Conservation (phyloP, 2,888 invertebrate genomes). For the Campopleginae sp. region DNA sequence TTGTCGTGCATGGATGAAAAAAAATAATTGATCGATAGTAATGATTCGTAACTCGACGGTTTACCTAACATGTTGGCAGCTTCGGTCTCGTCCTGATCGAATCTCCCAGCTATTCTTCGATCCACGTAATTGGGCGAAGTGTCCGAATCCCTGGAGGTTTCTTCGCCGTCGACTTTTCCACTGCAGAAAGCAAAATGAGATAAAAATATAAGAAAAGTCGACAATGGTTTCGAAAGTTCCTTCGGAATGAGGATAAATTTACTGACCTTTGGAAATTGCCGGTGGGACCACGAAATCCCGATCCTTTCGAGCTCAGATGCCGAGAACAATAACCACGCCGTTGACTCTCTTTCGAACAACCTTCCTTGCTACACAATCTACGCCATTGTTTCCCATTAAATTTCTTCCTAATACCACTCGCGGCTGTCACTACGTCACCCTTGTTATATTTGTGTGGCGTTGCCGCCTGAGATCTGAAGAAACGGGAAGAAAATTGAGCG, state of each 20-base stretch:
- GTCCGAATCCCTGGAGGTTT: slow-evolving; percentile 95
- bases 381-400: slow-evolving; percentile 99
- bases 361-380: slow-evolving; percentile 97
- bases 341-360: slow-evolving; percentile 98
- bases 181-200: slow-evolving; percentile 75
- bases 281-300: slow-evolving; percentile 80
- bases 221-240: no score
- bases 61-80: slow-evolving; percentile 97
- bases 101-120: slow-evolving; percentile 91
- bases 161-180: slow-evolving; percentile 91
- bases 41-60: slow-evolving; percentile 57
- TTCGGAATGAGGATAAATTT: background rate
- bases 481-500: slow-evolving; percentile 38
- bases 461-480: slow-evolving; percentile 92
- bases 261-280: slow-evolving; percentile 78
- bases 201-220: background rate
- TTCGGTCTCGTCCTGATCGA: slow-evolving; percentile 97
- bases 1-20: background rate
- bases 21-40: slow-evolving; percentile 2
- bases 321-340: slow-evolving; percentile 98
- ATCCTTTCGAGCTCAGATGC: slow-evolving; percentile 95
- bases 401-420: slow-evolving; percentile 98
- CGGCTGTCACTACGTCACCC: slow-evolving; percentile 97
- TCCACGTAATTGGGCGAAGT: slow-evolving; percentile 93
- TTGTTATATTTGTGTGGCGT: slow-evolving; percentile 98